Conservation (phyloP, 2,113 vertebrate genomes). For the Prietella phreatophila region DNA sequence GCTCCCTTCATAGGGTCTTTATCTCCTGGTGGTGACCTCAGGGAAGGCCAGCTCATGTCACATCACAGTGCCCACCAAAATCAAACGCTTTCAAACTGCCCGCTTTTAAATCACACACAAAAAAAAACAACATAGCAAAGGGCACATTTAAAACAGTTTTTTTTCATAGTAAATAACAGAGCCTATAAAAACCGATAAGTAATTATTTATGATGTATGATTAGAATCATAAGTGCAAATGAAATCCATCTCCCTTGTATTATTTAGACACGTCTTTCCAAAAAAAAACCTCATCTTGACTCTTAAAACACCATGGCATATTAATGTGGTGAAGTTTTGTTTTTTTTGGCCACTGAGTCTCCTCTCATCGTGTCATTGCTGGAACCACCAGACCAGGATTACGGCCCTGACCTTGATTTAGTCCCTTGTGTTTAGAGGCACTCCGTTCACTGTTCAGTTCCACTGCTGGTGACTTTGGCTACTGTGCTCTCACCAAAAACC, state of each 20-base stretch:
- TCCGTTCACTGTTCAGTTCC: constrained; percentile 50
- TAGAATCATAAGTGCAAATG: constrained; percentile 30
- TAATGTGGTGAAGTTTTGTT: background rate
- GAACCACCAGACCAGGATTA: background rate
- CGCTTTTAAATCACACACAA: constrained; percentile 2
- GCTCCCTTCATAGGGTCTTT: constrained; percentile 54
- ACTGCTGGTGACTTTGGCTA: constrained; percentile 62
- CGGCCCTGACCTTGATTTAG: constrained; percentile 28
- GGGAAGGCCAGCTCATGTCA: constrained; percentile 40
- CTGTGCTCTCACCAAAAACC: constrained; percentile 47
- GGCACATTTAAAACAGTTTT: constrained; percentile 26
- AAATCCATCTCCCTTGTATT: constrained; percentile 30
- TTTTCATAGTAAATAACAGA: constrained; percentile 22
- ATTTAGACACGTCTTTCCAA: background rate
- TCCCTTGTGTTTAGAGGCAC: constrained; percentile 52
- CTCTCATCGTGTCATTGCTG: constrained; percentile 6
- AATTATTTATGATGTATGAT: constrained; percentile 10
- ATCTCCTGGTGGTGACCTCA: constrained; percentile 43
- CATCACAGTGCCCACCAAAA: constrained; percentile 49
- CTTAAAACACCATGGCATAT: background rate
- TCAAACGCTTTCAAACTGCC: constrained; percentile 44
- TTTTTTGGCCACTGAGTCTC: background rate
- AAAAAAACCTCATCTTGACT: background rate
- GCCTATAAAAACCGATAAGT: constrained; percentile 41
- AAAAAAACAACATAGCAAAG: constrained; percentile 40